Evolutionary conservation across 2,797 vertebrate genomes (phyloP), one percentile per base, ranked within the genome.

Genomic region (Neoniphon sammara): DNA sequence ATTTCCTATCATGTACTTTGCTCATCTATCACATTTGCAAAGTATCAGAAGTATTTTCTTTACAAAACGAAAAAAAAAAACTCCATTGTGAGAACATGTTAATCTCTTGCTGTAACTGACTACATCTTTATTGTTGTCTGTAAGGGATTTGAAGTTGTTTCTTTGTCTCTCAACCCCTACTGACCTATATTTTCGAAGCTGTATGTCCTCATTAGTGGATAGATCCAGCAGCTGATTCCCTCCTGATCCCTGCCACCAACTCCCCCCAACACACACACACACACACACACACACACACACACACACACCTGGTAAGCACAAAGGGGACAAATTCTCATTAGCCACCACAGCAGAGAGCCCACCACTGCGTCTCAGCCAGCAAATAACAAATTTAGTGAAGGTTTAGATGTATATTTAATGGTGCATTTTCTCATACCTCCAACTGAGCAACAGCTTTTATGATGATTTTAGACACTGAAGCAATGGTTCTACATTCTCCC

Each of bases 111-210:
- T 39, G 46, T 20, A 17, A 14, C 3, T 57, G 4, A 20, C 62
- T 8, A 60, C 27, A 42, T 42, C 39, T 42, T 42, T 42, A 39
- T 39, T 7, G 7, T 39, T 63, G 23, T 55, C 21, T 42, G 15
- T 20, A 36, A 36, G 4, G 11, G 23, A 55, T 18, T 47, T 2
- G 4, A 52, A 63, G 69, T 62, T 31, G 36, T 34, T 15, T 52
- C 2, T 18, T 68, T 5, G 46, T 58, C 36, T 72, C 25, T 21
- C n/a, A 27, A 72, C 27, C 30, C 15, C n/a, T 8, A 36, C 52
- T 78, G 85, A 84, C 81, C 79, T 75, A 83, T 67, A 80, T 78
- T 69, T 65, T 27, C 50, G 47, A 10, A 52, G 52, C 52, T 36
- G 57, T 73, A 67, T 58, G 18, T 80, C 23, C 25, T 61, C 36